Evolutionary conservation across 2,888 invertebrate species (phyloP).

Genomic region (Lycaena phlaeas): DNA sequence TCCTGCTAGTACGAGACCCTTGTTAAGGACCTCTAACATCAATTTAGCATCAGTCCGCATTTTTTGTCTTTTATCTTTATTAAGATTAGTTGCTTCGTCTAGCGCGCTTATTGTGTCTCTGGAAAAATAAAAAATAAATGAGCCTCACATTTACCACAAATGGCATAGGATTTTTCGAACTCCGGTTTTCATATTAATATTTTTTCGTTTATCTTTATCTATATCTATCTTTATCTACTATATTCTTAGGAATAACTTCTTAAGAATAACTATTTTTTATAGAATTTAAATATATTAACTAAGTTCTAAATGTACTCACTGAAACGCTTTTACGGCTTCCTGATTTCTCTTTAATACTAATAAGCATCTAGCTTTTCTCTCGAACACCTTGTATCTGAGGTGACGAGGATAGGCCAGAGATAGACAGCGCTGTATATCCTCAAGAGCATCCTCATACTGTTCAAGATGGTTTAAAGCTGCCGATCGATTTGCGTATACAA

Average conservation of each 20-base stretch:
- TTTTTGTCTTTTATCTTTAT: slow-evolving; percentile 75
- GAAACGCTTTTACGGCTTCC: slow-evolving; percentile 77
- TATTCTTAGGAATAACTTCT: too few species aligned
- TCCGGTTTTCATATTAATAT: too few species aligned
- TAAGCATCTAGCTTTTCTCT: slow-evolving; percentile 81
- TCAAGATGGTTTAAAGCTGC: slow-evolving; percentile 83
- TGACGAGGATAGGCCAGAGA: slow-evolving; percentile 79
- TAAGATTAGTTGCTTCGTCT: slow-evolving; percentile 75
- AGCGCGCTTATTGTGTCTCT: slow-evolving; percentile 78
- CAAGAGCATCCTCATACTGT: slow-evolving; percentile 76
- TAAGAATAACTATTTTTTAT: too few species aligned
- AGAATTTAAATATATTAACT: too few species aligned
- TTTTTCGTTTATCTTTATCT: too few species aligned
- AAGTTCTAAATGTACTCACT: slow-evolving; percentile 50
- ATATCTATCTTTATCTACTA: too few species aligned
- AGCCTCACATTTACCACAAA: too few species aligned
- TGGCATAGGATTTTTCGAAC: too few species aligned
- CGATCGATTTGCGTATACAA: slow-evolving; percentile 85
- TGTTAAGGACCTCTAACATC: slow-evolving; percentile 79
- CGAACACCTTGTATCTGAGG: slow-evolving; percentile 81
- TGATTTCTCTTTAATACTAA: slow-evolving; percentile 77
- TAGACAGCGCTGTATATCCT: slow-evolving; percentile 80
- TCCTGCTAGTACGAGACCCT: slow-evolving; percentile 68
- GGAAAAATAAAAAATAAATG: too few species aligned
- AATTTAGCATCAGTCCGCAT: slow-evolving; percentile 78